Evolutionary conservation across 1,140 invertebrate genomes (phyloP).

Genomic region (Limonius californicus): DNA sequence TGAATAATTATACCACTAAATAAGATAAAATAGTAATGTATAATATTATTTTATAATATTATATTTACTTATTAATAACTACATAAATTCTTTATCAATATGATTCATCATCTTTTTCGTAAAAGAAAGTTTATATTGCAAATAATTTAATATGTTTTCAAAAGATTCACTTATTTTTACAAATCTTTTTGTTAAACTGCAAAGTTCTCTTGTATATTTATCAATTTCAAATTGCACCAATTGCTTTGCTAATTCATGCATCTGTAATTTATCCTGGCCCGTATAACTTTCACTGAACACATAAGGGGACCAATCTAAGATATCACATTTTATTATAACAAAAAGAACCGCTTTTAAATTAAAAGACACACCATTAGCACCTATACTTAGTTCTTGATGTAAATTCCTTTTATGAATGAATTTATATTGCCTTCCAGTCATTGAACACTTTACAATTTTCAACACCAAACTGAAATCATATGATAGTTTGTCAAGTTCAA

Average conservation of each 20-base stretch:
- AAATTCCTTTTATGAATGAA: slow-evolving; percentile 53
- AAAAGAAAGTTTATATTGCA: neutral
- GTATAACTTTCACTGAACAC: slow-evolving; percentile 37
- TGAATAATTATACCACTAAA: too few species aligned
- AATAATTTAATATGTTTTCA: neutral
- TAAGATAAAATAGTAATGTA: too few species aligned
- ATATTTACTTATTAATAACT: too few species aligned
- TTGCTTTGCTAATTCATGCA: slow-evolving; percentile 26
- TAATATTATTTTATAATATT: too few species aligned
- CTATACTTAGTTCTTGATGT: slow-evolving; percentile 47
- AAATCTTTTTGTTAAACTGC: neutral
- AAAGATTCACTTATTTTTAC: neutral
- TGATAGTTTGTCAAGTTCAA: slow-evolving; percentile 58
- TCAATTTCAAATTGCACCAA: slow-evolving; percentile 21
- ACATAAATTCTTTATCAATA: too few species aligned
- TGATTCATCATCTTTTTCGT: too few species aligned
- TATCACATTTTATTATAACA: slow-evolving; percentile 34
- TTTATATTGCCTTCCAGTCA: slow-evolving; percentile 45
- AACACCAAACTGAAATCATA: slow-evolving; percentile 51
- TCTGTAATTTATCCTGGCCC: slow-evolving; percentile 1
- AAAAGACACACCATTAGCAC: slow-evolving; percentile 46
- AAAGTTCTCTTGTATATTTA: slow-evolving; percentile 1
- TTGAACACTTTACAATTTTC: slow-evolving; percentile 39
- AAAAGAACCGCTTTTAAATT: slow-evolving; percentile 48
- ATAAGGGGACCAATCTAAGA: slow-evolving; percentile 26